Conservation (phyloP, 2,113 vertebrate species). For the Tichodroma muraria region DNA sequence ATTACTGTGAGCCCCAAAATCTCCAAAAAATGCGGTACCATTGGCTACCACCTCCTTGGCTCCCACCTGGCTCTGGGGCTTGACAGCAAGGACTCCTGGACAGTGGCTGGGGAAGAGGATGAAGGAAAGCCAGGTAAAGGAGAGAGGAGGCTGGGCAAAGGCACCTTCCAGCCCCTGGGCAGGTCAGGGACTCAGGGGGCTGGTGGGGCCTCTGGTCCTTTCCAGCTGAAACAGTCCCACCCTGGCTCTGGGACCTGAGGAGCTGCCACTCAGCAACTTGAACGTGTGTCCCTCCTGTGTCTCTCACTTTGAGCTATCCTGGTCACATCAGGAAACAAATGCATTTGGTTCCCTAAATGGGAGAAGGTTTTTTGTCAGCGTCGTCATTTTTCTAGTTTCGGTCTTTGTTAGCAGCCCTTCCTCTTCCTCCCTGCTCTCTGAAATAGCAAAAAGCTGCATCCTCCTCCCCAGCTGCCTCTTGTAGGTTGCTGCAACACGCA, state of each 20-base stretch:
- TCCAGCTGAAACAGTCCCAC: not conserved
- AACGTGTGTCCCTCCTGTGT: not conserved
- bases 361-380: not conserved
- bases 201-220: not conserved
- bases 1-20: not conserved
- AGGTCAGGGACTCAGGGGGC: not conserved
- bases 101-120: not conserved
- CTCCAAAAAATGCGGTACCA: not conserved
- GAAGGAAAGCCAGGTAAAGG: not conserved
- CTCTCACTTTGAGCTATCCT: not conserved
- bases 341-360: constrained; percentile 2
- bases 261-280: not conserved
- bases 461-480: not conserved
- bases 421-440: constrained; percentile 10
- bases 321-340: not conserved
- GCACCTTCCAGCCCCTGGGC: not conserved
- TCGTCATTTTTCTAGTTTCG: constrained; percentile 28
- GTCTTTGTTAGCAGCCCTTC: constrained; percentile 40
- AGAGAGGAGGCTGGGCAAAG: not conserved
- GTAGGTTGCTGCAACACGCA: not conserved
- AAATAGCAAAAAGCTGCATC: constrained; percentile 30
- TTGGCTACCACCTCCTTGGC: not conserved
- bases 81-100: not conserved
- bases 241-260: fast-evolving
- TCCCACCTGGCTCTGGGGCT: not conserved